phyloP scores from a whole-genome alignment of 2,113 vertebrate species.

The Muntiacus reevesi region DNA sequence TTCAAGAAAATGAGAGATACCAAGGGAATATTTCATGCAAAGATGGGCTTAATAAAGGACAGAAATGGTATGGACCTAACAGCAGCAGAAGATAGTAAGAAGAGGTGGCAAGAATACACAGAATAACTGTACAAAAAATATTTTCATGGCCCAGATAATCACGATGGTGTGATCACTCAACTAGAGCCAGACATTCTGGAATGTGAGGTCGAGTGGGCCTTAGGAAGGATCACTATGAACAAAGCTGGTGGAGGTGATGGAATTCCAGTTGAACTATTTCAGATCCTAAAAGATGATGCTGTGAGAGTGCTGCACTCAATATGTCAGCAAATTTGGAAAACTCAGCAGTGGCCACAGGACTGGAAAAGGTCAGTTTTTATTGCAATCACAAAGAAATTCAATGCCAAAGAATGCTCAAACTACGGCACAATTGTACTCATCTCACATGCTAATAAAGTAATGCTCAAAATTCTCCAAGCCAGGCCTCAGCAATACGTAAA shows the following conservation, averaged over 20 bases:
- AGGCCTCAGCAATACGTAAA: accelerated
- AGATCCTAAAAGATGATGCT: background rate
- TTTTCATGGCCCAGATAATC: background rate
- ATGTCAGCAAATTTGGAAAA: background rate
- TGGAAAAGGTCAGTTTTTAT: background rate
- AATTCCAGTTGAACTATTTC: background rate
- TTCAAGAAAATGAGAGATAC: background rate
- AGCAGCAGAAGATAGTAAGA: background rate
- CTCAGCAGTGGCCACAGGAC: background rate
- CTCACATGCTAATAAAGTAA: background rate
- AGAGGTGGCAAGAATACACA: background rate
- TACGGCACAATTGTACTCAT: accelerated
- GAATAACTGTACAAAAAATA: background rate
- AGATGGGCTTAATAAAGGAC: background rate
- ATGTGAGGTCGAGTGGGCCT: background rate
- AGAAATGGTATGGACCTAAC: background rate
- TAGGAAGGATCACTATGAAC: background rate
- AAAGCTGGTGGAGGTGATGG: background rate
- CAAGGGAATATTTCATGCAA: background rate
- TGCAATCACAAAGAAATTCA: background rate
- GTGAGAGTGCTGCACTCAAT: background rate
- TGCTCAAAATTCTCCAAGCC: background rate
- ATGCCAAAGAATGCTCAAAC: background rate
- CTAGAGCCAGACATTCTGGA: background rate
- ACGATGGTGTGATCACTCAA: background rate